Conservation (phyloP, 2,888 invertebrate species). For the Agrenia bidenticulata region DNA sequence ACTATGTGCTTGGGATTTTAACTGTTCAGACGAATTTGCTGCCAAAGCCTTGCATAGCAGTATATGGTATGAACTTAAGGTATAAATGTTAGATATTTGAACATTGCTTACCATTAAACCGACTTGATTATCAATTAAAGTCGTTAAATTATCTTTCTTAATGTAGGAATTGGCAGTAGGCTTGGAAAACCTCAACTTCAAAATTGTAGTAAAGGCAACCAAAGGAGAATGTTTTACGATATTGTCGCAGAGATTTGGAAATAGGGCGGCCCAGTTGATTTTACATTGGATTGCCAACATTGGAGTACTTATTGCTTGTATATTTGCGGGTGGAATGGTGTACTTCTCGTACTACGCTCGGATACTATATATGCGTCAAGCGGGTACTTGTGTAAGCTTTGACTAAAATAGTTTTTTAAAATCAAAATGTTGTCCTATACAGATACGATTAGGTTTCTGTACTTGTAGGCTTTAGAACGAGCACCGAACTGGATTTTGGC, state of each 20-base stretch:
- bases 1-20: conserved; percentile 38
- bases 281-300: neutral
- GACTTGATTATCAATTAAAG: no score
- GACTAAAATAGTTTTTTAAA: no score
- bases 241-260: neutral
- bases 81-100: neutral
- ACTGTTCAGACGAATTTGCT: conserved; percentile 20
- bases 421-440: no score
- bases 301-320: neutral
- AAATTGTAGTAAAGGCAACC: neutral
- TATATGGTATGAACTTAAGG: conserved; percentile 24
- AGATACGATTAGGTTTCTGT: no score
- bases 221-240: neutral
- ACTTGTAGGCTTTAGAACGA: no score
- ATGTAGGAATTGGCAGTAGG: neutral
- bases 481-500: no score
- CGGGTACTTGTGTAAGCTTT: neutral
- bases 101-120: no score
- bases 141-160: neutral
- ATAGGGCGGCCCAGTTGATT: neutral
- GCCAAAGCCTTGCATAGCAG: conserved; percentile 24
- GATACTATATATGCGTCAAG: neutral
- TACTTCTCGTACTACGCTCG: neutral
- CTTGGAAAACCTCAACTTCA: neutral
- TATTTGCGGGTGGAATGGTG: neutral